Evolutionary conservation across 2,888 invertebrate species (phyloP), one percentile per base, ranked within the genome.

Genomic region (Cenopis cana): DNA sequence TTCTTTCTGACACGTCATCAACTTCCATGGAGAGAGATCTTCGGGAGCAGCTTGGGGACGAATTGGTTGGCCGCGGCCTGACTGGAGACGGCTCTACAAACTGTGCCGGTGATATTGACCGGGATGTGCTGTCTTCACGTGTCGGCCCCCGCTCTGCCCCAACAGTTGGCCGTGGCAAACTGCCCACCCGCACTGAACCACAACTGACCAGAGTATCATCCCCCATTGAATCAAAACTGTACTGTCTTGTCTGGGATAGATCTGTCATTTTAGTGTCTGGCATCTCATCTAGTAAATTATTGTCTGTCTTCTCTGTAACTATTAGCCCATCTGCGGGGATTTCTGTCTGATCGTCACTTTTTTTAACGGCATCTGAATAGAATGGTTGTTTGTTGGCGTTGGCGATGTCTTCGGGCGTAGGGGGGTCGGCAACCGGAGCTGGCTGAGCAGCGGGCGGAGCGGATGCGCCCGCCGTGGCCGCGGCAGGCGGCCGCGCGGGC

Each of bases 251-350:
- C 78, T 93, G 92, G 74, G 93, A 90, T 73, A 94, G 81, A 79
- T 93, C 93, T 82, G 93, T 90, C 92, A 94, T 93, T 85, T 94
- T 94, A 29, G 93, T 92, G 78, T 93, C 93, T 59, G 93, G 89
- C 85, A 94, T 93, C 83, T 93, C 93, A 82, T 93, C 93, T 75
- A 94, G 76, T 73, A 94, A 84, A 81, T 88, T 94, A 79, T 84
- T 91, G 72, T 91, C 91, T 74, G 92, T 79, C 77, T 93, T 94
- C 81, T 94, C 93, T 74, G 93, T 93, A 24, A 94, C 93, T 79
- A 94, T 93, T 77, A 94, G 84, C 33, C 90, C 89, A 79, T 90
- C 91, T 72, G 91, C 83, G 70, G 93, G 87, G 81, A 94, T 89
- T 79, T 90, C 91, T 33, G 88, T 85, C 74, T 89, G 85, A 74